Evolutionary conservation across 2,797 vertebrate species (phyloP), one percentile per base, ranked within the genome.

Genomic region (Decapterus maruadsi): DNA sequence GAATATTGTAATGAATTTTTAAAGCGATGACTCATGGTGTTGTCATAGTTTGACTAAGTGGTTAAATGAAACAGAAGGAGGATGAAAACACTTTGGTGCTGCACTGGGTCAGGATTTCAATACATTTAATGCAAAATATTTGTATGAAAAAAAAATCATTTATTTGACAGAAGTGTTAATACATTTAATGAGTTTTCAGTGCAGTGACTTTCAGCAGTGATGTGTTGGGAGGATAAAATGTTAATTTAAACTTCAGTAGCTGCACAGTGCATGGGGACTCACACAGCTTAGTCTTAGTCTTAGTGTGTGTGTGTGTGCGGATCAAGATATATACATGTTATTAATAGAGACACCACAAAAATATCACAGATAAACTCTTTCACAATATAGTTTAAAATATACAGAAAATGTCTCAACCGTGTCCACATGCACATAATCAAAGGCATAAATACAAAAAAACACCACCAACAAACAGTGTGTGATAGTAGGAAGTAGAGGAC

Each of bases 61-160:
- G 20, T 57, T 20, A 34, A 77, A 78, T 56, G 40, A 69, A 68
- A 64, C 10, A 36, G 26, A 46, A 68, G 40, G 1, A 3, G 51
- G 40, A 13, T 36, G 34, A 3, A 64, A 73, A 77, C 31, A 17
- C 87, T 26, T 22, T 10, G 20, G 26, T 20, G 10, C 2, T 0
- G 63, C 53, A 40, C 8, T 38, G 58, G 50, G 6, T 45, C 48
- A 57, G 26, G 20, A 14, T 61, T 75, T 86, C 20, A 70, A 62
- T 67, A 68, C 57, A 45, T 94, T 93, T 91, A 89, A 89, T 92
- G 87, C 77, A 89, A 91, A 93, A 89, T 74, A 72, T 65, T 46
- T 62, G 57, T 89, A 60, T 59, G 46, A 77, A 75, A 69, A 50
- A 56, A 64, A 70, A 48, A n/a, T 54, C 48, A 61, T 61, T 51